phyloP scores from a whole-genome alignment of 2,888 invertebrate genomes.

The Lutraria lutraria region DNA sequence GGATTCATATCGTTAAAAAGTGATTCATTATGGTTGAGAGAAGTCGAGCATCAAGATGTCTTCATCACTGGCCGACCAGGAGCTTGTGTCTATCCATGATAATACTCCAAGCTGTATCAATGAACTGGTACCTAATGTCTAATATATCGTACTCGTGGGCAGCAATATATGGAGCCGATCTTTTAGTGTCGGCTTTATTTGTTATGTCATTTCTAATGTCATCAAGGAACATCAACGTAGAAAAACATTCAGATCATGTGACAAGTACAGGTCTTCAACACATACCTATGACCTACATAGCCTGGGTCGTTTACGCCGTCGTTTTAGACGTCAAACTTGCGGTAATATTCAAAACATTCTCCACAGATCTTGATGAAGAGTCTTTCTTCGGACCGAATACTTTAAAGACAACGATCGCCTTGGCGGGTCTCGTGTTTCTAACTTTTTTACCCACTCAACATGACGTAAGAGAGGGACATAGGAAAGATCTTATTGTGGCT shows the following conservation, averaged over 20 bases:
- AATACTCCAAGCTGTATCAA: constrained; percentile 85
- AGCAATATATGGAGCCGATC: constrained; percentile 87
- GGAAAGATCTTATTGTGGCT: constrained; percentile 88
- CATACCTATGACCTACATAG: constrained; percentile 87
- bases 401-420: constrained; percentile 84
- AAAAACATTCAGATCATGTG: constrained; percentile 27
- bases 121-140: constrained; percentile 87
- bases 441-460: constrained; percentile 88
- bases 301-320: constrained; percentile 88
- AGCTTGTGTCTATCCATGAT: constrained; percentile 73
- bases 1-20: background rate
- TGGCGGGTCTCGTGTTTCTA: constrained; percentile 88
- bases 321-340: constrained; percentile 88
- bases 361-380: constrained; percentile 79
- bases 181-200: constrained; percentile 85
- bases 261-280: constrained; percentile 30
- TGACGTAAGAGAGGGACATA: constrained; percentile 87
- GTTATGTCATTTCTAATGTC: constrained; percentile 74
- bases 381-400: constrained; percentile 87
- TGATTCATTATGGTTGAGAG: constrained; percentile 37
- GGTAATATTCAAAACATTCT: constrained; percentile 87
- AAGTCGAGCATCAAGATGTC: constrained; percentile 38
- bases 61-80: constrained; percentile 75
- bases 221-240: constrained; percentile 37
- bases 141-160: constrained; percentile 85